A percentile compares a stretch with the other conserved stretches of the same genome.
These are phyloP conservation scores for Lordiphosa collinella DNA, from an alignment of 1,140 invertebrate species.

Conservation along the genomic window DNA sequence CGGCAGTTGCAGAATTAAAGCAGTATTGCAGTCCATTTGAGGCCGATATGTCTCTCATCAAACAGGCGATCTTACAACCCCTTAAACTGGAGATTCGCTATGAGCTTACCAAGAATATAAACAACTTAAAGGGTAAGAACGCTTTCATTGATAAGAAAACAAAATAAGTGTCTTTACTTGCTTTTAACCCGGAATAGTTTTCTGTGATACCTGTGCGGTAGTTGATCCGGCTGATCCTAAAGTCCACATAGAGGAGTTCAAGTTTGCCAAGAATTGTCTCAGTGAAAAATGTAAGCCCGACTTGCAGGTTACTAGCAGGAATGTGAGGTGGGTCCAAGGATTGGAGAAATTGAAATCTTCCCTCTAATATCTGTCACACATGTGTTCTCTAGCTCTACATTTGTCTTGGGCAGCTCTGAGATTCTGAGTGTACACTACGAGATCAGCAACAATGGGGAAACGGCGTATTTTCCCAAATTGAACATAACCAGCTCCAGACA, in stretches of 20 bases:
- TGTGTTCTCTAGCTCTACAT: conserved; percentile 54
- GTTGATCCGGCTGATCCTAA: conserved; percentile 75
- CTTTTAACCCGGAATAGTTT: conserved; percentile 26
- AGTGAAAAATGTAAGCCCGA: conserved; percentile 79
- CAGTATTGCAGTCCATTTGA: conserved; percentile 62
- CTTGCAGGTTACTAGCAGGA: conserved; percentile 59
- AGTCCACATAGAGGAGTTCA: conserved; percentile 56
- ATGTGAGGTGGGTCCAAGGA: conserved; percentile 36
- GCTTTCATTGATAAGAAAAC: no score
- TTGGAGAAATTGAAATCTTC: background rate
- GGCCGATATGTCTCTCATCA: conserved; percentile 56
- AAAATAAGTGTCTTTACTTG: no score
- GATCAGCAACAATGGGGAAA: conserved; percentile 77
- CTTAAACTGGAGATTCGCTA: conserved; percentile 79
- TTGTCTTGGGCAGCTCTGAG: conserved; percentile 75
- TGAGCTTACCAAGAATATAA: conserved; percentile 61
- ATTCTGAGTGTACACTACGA: conserved; percentile 71
- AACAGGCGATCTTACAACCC: conserved; percentile 78
- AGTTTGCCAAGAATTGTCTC: conserved; percentile 72
- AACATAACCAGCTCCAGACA: conserved; percentile 71
- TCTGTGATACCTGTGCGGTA: conserved; percentile 68
- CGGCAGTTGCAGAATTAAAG: conserved; percentile 27
- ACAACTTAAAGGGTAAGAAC: conserved; percentile 58
- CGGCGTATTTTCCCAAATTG: conserved; percentile 79
- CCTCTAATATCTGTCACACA: background rate